phyloP scores from a whole-genome alignment of 2,113 vertebrate genomes.

The Microcebus jonahi region DNA sequence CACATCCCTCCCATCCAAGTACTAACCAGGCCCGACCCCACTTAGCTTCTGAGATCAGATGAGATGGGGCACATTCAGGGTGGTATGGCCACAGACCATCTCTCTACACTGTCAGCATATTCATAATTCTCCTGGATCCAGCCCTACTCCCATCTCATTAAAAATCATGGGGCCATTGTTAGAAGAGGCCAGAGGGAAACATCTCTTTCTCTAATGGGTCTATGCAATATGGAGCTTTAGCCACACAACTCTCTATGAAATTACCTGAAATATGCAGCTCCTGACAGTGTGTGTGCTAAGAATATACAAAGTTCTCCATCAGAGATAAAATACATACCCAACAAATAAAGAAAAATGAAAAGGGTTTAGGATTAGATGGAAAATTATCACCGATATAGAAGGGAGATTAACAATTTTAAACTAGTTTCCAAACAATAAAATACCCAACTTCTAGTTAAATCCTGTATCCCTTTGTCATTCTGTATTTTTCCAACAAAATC shows the following conservation, averaged over 20 bases:
- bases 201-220: not conserved
- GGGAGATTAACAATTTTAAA: conserved; percentile 18
- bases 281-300: not conserved
- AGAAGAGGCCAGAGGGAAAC: not conserved
- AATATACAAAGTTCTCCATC: not conserved
- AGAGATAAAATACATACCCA: not conserved
- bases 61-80: too few relatives aligned
- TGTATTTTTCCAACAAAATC: not conserved
- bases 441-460: not conserved
- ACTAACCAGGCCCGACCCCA: too few relatives aligned
- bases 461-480: not conserved
- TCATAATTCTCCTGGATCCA: not conserved
- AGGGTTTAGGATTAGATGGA: not conserved
- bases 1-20: not conserved
- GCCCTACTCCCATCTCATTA: not conserved
- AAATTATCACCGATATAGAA: not conserved
- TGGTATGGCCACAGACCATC: not conserved
- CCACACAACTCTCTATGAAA: not conserved
- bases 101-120: not conserved
- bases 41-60: too few relatives aligned
- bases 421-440: not conserved
- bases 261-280: not conserved
- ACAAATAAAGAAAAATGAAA: not conserved
- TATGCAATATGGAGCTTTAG: not conserved
- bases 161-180: not conserved